These are phyloP conservation scores for Thysanoteuthis rhombus DNA, from an alignment of 2,888 invertebrate genomes.

Conservation along the genomic window DNA sequence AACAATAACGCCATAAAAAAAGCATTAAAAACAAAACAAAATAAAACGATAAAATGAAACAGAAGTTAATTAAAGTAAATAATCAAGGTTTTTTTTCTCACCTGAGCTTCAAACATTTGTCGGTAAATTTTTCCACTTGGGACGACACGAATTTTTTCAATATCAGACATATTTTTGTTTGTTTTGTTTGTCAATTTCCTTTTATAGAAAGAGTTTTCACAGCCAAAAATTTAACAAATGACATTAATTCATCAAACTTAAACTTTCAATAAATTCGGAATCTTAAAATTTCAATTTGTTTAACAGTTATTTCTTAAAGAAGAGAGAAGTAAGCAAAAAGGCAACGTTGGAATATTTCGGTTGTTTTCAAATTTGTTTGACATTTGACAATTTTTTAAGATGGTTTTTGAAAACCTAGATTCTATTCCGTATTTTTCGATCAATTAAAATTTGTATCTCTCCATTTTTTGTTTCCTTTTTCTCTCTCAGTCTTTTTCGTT, in stretches of 20 bases:
- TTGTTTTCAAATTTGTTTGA: no score
- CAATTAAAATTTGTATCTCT: not conserved
- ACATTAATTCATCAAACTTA: not conserved
- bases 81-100: constrained; percentile 38
- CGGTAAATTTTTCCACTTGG: constrained; percentile 67
- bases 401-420: not conserved
- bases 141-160: constrained; percentile 51
- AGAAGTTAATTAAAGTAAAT: not conserved
- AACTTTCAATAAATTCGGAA: no score
- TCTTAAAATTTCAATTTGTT: no score
- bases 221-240: not conserved
- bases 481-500: not conserved
- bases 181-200: not conserved
- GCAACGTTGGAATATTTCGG: no score
- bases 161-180: not conserved
- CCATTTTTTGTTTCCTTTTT: not conserved
- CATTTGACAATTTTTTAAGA: not conserved
- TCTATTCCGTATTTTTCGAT: not conserved
- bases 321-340: not conserved
- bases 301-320: not conserved
- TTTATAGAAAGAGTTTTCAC: not conserved
- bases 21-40: no score
- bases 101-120: constrained; percentile 69
- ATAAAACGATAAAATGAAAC: no score
- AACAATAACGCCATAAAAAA: no score